Evolutionary conservation across 2,797 vertebrate species (phyloP).

Genomic region (Lutjanus argentimaculatus): DNA sequence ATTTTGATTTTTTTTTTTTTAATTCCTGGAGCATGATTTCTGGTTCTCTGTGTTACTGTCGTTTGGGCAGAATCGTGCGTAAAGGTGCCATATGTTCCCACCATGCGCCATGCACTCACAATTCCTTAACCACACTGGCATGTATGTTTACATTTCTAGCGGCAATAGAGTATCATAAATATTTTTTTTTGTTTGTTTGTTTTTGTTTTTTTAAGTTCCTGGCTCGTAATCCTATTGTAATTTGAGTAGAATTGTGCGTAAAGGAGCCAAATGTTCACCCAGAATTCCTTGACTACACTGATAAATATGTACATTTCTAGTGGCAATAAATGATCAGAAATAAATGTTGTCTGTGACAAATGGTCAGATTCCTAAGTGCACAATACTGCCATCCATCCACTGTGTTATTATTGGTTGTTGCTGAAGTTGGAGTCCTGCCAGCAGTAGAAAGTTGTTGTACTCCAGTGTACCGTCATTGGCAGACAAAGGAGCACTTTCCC

Average conservation of each 20-base stretch:
- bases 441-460: conserved; percentile 44
- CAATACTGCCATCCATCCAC: not conserved
- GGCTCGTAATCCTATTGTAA: not conserved
- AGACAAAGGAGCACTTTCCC: conserved; percentile 59
- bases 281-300: not conserved
- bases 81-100: conserved; percentile 5
- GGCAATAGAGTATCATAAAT: too few species aligned
- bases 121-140: not conserved
- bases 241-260: conserved; percentile 1
- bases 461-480: not conserved
- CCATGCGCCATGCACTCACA: not conserved
- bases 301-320: not conserved
- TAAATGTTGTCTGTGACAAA: not conserved
- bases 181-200: too few species aligned
- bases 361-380: not conserved
- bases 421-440: conserved; percentile 39
- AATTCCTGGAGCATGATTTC: not conserved
- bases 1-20: too few species aligned
- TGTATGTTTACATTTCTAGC: too few species aligned
- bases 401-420: not conserved
- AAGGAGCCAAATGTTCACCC: conserved; percentile 7
- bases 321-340: not conserved
- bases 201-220: too few species aligned
- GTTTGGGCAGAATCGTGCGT: conserved; percentile 1
- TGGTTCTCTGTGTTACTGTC: not conserved